These are phyloP conservation scores for Siphonodentalium dalli DNA, from an alignment of 2,888 invertebrate species.

Conservation along the genomic window DNA sequence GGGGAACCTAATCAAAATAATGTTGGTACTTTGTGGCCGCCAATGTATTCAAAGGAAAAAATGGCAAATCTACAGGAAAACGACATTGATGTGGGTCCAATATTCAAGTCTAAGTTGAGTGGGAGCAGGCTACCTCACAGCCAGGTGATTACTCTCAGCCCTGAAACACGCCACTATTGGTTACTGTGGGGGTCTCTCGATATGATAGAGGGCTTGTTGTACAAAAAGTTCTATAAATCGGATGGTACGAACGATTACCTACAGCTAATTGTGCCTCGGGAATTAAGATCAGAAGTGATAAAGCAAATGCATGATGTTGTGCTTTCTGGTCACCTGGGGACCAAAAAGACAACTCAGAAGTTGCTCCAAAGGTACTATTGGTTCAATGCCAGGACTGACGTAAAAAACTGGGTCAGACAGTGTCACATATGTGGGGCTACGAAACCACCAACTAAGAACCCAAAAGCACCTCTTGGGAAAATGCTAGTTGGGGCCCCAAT, in stretches of 20 bases:
- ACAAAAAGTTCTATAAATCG: slow-evolving; percentile 6
- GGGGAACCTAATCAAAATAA: no score
- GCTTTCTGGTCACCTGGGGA: slow-evolving; percentile 14
- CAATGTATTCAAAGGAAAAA: no score
- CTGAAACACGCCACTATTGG: slow-evolving; percentile 12
- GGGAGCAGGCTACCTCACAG: neutral
- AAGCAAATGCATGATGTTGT: slow-evolving; percentile 14
- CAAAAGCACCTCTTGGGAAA: slow-evolving; percentile 16
- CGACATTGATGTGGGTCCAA: neutral
- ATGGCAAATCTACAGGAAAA: neutral
- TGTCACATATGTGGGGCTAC: slow-evolving; percentile 24
- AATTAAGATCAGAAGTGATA: slow-evolving; percentile 7
- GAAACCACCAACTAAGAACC: slow-evolving; percentile 9
- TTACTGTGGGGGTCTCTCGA: slow-evolving; percentile 10
- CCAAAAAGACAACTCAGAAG: slow-evolving; percentile 14
- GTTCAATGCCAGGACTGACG: slow-evolving; percentile 15
- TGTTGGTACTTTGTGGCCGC: no score
- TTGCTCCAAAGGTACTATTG: slow-evolving; percentile 9
- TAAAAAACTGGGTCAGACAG: slow-evolving; percentile 12
- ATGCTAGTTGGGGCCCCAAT: slow-evolving; percentile 23
- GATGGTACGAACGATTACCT: slow-evolving; percentile 1
- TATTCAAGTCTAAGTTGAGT: slow-evolving; percentile 1
- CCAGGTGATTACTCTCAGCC: slow-evolving; percentile 1
- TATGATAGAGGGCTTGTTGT: slow-evolving; percentile 7
- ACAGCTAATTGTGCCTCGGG: slow-evolving; percentile 5